A percentile compares a stretch with the other conserved stretches of the same genome.
Evolutionary conservation across 2,797 vertebrate species (phyloP).

Genomic region (Cirrhinus mrigala): DNA sequence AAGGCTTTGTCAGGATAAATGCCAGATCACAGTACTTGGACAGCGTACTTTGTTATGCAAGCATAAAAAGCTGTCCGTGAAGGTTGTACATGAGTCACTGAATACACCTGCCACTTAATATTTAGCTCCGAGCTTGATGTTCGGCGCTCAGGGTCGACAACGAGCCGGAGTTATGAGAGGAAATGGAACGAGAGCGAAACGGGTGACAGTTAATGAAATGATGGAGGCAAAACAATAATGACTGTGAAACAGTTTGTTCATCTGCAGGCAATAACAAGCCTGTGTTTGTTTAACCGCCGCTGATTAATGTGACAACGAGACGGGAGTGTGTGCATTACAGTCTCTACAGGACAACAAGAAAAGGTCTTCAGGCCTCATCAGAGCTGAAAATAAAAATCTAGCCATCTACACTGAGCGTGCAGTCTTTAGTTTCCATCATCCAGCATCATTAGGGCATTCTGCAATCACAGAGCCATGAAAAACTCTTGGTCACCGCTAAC

Average conservation of each 20-base stretch:
- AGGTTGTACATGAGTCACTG: slow-evolving; percentile 28
- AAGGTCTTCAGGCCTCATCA: slow-evolving; percentile 5
- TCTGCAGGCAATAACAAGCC: slow-evolving; percentile 23
- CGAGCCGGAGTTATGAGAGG: not conserved
- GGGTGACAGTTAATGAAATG: slow-evolving; percentile 15
- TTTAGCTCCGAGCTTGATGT: slow-evolving; percentile 16
- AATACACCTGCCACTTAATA: slow-evolving; percentile 47
- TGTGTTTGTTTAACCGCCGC: slow-evolving; percentile 14
- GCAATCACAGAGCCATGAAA: not conserved
- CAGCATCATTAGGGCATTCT: not conserved
- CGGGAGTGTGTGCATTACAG: not conserved
- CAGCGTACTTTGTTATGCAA: slow-evolving; percentile 1
- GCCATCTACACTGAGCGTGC: not conserved
- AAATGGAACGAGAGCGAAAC: not conserved
- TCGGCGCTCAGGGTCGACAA: not conserved
- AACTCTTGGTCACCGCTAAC: not conserved
- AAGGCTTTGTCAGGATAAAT: not conserved
- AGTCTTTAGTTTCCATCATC: slow-evolving; percentile 14
- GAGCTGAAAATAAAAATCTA: slow-evolving; percentile 3
- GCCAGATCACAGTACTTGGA: not conserved
- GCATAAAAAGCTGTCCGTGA: not conserved
- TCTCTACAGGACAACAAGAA: slow-evolving; percentile 16
- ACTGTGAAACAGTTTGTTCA: slow-evolving; percentile 19
- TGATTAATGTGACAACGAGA: slow-evolving; percentile 8
- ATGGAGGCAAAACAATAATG: slow-evolving; percentile 24